These are phyloP conservation scores for Carcharodon carcharias DNA, from an alignment of 2,797 vertebrate genomes.

Conservation along the genomic window DNA sequence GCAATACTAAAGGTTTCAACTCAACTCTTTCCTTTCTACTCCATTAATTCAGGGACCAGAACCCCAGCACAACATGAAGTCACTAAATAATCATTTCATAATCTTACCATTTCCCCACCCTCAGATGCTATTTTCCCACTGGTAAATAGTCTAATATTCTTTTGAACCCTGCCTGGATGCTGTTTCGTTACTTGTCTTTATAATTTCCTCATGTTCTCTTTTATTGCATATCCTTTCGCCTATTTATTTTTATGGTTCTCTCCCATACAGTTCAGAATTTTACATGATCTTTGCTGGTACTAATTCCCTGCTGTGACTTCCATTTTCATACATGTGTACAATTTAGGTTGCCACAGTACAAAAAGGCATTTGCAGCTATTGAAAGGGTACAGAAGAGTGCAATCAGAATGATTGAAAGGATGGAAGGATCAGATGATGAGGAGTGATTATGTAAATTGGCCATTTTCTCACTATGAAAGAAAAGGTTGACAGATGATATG, in stretches of 20 bases:
- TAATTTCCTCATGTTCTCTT: not conserved
- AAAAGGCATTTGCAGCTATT: not conserved
- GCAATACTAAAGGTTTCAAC: not conserved
- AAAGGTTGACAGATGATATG: too few relatives aligned
- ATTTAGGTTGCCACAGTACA: not conserved
- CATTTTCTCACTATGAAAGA: not conserved
- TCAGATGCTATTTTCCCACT: not conserved
- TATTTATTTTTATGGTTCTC: not conserved
- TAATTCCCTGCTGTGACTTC: not conserved
- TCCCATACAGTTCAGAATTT: not conserved
- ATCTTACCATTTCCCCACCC: not conserved
- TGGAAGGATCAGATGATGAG: not conserved
- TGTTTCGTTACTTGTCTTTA: not conserved
- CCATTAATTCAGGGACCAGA: not conserved
- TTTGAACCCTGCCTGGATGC: not conserved
- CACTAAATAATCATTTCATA: not conserved
- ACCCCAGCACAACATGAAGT: not conserved
- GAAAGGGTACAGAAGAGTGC: not conserved
- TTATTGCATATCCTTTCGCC: not conserved
- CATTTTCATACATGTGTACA: not conserved
- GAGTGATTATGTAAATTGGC: not conserved
- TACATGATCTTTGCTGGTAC: not conserved
- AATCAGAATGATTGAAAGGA: slow-evolving; percentile 15
- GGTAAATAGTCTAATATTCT: not conserved
- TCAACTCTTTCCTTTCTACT: not conserved